Conservation (phyloP, 2,797 vertebrate genomes). For the Hozukius guyotensis region DNA sequence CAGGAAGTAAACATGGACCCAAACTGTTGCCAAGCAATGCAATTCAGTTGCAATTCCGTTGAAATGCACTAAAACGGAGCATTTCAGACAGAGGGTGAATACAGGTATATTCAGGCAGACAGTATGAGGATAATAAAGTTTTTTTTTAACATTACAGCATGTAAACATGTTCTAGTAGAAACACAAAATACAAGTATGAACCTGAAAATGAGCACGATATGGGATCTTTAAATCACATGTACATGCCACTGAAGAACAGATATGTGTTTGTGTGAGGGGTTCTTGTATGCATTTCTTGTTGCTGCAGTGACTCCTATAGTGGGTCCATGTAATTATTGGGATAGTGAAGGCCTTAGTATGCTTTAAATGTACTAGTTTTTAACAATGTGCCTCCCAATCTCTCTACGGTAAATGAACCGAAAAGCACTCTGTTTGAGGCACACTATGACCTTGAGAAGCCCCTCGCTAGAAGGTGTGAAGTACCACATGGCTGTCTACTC, state of each 20-base stretch:
- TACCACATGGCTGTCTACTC: not conserved
- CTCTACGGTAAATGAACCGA: not conserved
- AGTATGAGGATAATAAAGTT: too few species aligned
- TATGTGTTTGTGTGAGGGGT: not conserved
- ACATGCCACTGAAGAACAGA: not conserved
- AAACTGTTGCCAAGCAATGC: too few species aligned
- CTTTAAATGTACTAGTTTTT: not conserved
- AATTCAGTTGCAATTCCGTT: too few species aligned
- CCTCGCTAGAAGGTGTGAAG: not conserved
- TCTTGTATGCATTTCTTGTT: not conserved
- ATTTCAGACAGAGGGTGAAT: too few species aligned
- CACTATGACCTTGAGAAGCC: not conserved
- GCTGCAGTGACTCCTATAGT: not conserved
- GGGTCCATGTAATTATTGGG: not conserved
- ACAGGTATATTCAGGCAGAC: too few species aligned
- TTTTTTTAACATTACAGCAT: too few species aligned
- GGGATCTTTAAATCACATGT: not conserved
- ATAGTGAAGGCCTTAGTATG: not conserved
- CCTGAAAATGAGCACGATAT: too few species aligned
- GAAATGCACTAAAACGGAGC: too few species aligned
- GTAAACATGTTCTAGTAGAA: too few species aligned
- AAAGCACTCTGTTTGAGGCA: not conserved
- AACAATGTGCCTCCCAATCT: not conserved
- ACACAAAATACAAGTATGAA: too few species aligned
- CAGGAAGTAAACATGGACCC: too few species aligned